Conservation (phyloP, 2,113 vertebrate genomes). For the Cygnus atratus region DNA sequence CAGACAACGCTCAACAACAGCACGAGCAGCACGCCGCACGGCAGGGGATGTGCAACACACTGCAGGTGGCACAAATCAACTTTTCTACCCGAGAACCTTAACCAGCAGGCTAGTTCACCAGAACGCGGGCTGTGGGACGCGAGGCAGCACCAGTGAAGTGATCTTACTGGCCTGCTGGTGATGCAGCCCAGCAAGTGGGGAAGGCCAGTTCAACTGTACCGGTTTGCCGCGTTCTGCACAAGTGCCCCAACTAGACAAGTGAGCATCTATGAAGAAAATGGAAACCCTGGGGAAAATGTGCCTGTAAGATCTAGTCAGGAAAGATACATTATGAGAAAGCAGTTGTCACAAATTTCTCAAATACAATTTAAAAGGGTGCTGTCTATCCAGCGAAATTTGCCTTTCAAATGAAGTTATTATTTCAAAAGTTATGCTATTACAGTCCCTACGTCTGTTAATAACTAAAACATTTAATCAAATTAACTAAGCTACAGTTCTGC, state of each 20-base stretch:
- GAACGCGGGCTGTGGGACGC: fast-evolving
- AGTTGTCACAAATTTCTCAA: not conserved
- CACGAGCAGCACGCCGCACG: fast-evolving
- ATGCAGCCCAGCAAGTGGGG: not conserved
- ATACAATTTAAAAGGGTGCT: not conserved
- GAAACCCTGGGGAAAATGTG: not conserved
- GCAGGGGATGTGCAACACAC: fast-evolving
- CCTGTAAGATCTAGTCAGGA: not conserved
- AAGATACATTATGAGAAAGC: not conserved
- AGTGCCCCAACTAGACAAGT: not conserved
- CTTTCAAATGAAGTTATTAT: constrained; percentile 17
- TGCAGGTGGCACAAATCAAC: fast-evolving
- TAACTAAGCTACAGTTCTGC: constrained; percentile 50
- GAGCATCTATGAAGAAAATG: not conserved
- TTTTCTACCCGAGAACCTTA: not conserved
- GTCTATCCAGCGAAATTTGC: not conserved
- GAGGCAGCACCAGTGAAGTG: not conserved
- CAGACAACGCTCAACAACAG: fast-evolving
- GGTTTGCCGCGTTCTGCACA: not conserved
- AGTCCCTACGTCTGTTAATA: constrained; percentile 22
- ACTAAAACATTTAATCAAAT: constrained; percentile 58
- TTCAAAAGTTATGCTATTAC: constrained; percentile 33
- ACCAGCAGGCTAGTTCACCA: not conserved
- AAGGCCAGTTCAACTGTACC: not conserved
- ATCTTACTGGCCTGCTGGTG: not conserved